These are phyloP conservation scores for Crotalus tigris DNA, from an alignment of 2,113 vertebrate genomes.

Conservation along the genomic window DNA sequence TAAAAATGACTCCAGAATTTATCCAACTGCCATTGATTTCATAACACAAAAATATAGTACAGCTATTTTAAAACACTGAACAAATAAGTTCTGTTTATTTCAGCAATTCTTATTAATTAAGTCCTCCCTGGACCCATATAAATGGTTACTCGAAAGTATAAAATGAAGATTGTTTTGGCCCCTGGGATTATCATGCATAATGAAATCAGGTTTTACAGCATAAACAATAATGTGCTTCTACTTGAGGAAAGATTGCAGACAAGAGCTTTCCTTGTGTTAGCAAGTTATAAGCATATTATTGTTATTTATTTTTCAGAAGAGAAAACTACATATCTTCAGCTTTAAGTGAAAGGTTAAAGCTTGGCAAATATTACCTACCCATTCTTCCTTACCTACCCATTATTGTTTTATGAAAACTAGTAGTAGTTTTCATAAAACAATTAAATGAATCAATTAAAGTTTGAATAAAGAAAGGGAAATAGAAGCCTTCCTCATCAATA, in stretches of 20 bases:
- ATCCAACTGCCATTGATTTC: not conserved
- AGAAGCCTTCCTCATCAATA: constrained; percentile 42
- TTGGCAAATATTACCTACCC: constrained; percentile 24
- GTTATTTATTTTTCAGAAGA: not conserved
- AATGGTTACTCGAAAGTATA: not conserved
- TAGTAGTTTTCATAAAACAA: not conserved
- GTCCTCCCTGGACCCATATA: not conserved
- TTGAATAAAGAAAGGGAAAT: not conserved
- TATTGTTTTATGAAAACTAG: no score
- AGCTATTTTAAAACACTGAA: not conserved
- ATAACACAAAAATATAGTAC: not conserved
- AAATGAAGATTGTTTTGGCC: not conserved
- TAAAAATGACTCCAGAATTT: not conserved
- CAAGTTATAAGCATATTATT: constrained; percentile 15
- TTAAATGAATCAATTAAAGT: not conserved
- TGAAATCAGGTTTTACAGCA: constrained; percentile 13
- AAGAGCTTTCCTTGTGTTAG: not conserved
- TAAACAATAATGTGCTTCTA: constrained; percentile 16
- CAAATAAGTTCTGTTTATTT: not conserved
- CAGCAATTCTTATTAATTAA: not conserved
- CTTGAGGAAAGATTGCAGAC: constrained; percentile 24
- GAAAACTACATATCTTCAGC: not conserved
- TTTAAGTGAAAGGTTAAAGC: not conserved
- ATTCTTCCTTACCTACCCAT: not conserved
- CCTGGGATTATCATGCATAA: constrained; percentile 33